Conservation (phyloP, 2,113 vertebrate genomes). For the western clawed frog (Xenopus tropicalis) region DNA sequence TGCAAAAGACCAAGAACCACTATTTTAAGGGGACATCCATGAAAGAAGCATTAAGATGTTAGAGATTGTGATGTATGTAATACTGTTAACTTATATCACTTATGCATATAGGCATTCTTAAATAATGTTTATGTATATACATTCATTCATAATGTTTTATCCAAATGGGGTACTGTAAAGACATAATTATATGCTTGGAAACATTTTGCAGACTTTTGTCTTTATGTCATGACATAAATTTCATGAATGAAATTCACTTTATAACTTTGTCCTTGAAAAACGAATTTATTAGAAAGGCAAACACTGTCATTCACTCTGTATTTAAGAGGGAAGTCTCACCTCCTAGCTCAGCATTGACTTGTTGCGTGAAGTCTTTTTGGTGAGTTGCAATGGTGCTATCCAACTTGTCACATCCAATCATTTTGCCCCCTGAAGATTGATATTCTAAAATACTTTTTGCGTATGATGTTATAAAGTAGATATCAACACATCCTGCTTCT, state of each 20-base stretch:
- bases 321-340: constrained; percentile 87
- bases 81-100: no score
- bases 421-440: constrained; percentile 68
- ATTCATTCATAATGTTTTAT: no score
- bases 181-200: no score
- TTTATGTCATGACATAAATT: no score
- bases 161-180: no score
- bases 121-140: no score
- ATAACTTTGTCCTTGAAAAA: constrained; percentile 32
- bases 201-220: no score
- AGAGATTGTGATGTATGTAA: no score
- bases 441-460: constrained; percentile 67
- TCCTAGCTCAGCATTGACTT: constrained; percentile 76
- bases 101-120: no score
- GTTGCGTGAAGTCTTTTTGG: constrained; percentile 77
- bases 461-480: constrained; percentile 78
- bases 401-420: constrained; percentile 80
- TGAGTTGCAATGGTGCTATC: constrained; percentile 85
- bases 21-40: no score
- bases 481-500: constrained; percentile 71
- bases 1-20: no score
- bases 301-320: constrained; percentile 66
- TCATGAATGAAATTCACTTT: constrained; percentile 58
- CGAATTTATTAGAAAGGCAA: constrained; percentile 69
- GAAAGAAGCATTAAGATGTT: no score